These are phyloP conservation scores for Ctenopoma kingsleyae DNA, from an alignment of 2,797 vertebrate genomes.

Conservation along the genomic window DNA sequence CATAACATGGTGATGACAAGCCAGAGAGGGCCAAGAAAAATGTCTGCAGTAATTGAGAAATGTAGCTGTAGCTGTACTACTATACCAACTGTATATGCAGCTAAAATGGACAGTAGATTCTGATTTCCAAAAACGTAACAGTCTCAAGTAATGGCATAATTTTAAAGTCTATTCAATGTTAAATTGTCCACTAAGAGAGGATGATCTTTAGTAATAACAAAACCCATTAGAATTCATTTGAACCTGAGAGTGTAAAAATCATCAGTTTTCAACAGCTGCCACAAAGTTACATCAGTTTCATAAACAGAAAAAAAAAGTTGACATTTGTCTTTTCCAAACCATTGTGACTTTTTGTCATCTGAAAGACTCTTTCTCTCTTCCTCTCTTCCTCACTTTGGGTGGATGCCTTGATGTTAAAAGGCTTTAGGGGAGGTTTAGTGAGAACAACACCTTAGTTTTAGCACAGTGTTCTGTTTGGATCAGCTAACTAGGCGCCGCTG, in stretches of 20 bases:
- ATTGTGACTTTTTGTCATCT: slow-evolving; percentile 18
- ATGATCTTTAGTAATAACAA: background rate
- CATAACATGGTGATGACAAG: slow-evolving; percentile 13
- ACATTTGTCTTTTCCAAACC: background rate
- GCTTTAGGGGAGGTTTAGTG: slow-evolving; percentile 51
- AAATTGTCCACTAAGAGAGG: background rate
- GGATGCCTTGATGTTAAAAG: slow-evolving; percentile 43
- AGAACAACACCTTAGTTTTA: slow-evolving; percentile 54
- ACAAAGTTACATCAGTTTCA: background rate
- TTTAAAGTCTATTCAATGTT: background rate
- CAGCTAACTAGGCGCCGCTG: slow-evolving; percentile 38
- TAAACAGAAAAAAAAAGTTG: background rate
- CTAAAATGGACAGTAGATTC: background rate
- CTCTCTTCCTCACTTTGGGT: slow-evolving; percentile 30
- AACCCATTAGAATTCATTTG: background rate
- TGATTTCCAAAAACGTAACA: background rate
- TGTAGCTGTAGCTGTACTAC: background rate
- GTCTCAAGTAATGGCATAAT: background rate
- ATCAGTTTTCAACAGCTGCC: background rate
- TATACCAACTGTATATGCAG: background rate
- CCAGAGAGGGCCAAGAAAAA: background rate
- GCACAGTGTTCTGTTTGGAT: slow-evolving; percentile 41
- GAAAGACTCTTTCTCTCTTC: slow-evolving; percentile 6
- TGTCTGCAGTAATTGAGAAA: slow-evolving; percentile 12
- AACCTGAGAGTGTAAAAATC: background rate